Evolutionary conservation across 2,888 invertebrate genomes (phyloP), one percentile per base, ranked within the genome.

Genomic region (Phragmatobia fuliginosa): DNA sequence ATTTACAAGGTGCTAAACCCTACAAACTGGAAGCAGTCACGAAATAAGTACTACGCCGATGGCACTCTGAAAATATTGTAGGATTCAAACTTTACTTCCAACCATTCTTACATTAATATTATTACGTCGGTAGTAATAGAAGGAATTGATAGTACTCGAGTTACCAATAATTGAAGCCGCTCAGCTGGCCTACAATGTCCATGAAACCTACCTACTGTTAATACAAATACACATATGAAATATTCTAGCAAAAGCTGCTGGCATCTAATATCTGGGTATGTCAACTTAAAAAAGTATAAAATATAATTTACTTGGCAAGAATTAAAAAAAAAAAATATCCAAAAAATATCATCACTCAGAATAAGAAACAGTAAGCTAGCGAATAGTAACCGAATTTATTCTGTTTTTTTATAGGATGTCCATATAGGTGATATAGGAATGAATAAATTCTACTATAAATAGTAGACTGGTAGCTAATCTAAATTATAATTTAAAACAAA

Each of bases 1-100:
- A 93, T 93, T 94, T 93, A 94, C 89, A 91, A 91, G 88, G 91
- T 90, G 88, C 84, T 93, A 93, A 93, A 91, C 90, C 93, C 77
- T 64, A 81, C 85, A 79, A 85, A 84, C 85, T 82, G 81, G 83
- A 56, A 74, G 78, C 76, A 83, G 93, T 91, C 94, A 94, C 94
- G 94, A 88, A 93, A 88, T 85, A 71, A 79, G 72, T 49, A 56
- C 56, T 16, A 56, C 28, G 28, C 56, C 79, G 77, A 73, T 79
- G 77, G 73, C 75, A 72, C 60, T 77, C 72, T 77, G 71, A 73
- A 74, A 80, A 78, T 77, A 78, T 68, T 68, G 62, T 62, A 38
- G 59, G 72, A 73, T 76, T 72, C 66, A 69, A 70, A 66, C 66
- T 74, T 74, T 73, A 72, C 58, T 63, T 25, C 36, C 36, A 33